Evolutionary conservation across 30 jellyfish, hydroid and myxozoan genomes (phyloP), one percentile per base, ranked within the genome.

Genomic region (Clytia hemisphaerica): DNA sequence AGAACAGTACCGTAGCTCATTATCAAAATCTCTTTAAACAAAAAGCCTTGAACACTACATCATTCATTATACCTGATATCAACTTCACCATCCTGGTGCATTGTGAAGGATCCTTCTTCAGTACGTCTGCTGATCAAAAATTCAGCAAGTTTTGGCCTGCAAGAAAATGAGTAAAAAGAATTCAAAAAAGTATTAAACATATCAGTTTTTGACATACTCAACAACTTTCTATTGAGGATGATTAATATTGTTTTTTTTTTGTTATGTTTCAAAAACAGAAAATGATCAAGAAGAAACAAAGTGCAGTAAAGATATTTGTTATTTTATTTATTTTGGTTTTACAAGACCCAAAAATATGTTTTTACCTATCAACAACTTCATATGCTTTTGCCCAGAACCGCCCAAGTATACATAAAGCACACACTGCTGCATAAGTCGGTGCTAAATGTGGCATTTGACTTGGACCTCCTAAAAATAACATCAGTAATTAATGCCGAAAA

Each of bases 371-470:
- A 34, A 89, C 76, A 37, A 81, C 67, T 37, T 89, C 80, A 59
- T 89, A 89, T 37, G 98, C 98, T 24, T 80, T 93, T 75, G 48
- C 81, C 92, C 94, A 89, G 61, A 67, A 67, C 36, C 93, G 47
- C 22, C 95, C 98, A 42, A 89, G 85, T 4, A 89, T 89, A 53
- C 98, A 89, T 47, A 89, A 33, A 24, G 98, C 78, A 76, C 95
- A 75, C 1, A 89, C 98, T 18, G 98, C 95, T 45, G 98, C 95
- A 80, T 89, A 89, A 5, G 98, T 89, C 54, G 98, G 98, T 31
- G 98, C 98, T 15, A 89, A 60, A 72, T 89, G 98, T 16, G 98
- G 86, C 58, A 89, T 28, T 31, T 89, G 98, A 16, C 95, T 95
- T 47, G 98, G 98, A 2, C 95, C 98, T 37, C 98, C 98, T 89